Percentiles rank a stretch among this genome's conserved stretches.
These are phyloP conservation scores for Streblospio benedicti DNA, from an alignment of 1,140 invertebrate species.

Conservation along the genomic window DNA sequence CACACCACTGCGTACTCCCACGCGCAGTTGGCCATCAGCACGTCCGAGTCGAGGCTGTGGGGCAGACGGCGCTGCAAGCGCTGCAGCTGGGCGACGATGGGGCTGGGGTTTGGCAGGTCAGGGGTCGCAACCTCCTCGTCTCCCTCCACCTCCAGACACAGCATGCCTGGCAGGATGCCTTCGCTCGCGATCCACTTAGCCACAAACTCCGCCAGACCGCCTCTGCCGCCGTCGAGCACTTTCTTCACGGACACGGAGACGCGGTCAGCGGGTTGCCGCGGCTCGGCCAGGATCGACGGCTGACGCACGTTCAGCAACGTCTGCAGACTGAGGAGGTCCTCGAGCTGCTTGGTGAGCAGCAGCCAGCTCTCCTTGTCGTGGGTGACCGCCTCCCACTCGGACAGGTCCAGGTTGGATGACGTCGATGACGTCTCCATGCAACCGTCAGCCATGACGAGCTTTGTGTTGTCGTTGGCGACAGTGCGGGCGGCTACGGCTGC, in stretches of 20 bases:
- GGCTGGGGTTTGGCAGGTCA: constrained; percentile 49
- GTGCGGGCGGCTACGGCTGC: constrained; percentile 27
- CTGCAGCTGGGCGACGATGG: constrained; percentile 38
- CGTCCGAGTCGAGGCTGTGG: constrained; percentile 68
- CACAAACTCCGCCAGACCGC: constrained; percentile 41
- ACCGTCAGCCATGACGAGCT: constrained; percentile 1
- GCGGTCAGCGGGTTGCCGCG: constrained; percentile 19
- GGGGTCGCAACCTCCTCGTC: constrained; percentile 10
- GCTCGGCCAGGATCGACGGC: neutral
- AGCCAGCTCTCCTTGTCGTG: constrained; percentile 78
- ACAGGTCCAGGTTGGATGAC: constrained; percentile 19
- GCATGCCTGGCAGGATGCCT: constrained; percentile 28
- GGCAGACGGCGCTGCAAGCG: constrained; percentile 59
- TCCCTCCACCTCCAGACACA: constrained; percentile 18
- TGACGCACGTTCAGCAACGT: constrained; percentile 43
- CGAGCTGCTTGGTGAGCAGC: constrained; percentile 73
- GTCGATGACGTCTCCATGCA: neutral
- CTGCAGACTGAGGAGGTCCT: constrained; percentile 73
- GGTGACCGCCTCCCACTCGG: constrained; percentile 73
- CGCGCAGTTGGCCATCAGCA: constrained; percentile 71
- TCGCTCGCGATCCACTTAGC: constrained; percentile 32
- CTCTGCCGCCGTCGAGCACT: constrained; percentile 70
- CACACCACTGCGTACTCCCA: constrained; percentile 82
- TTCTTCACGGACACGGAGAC: constrained; percentile 31
- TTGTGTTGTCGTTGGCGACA: constrained; percentile 34